Evolutionary conservation across 2,113 vertebrate genomes (phyloP), one percentile per base, ranked within the genome.

Genomic region (Acanthisitta chloris): DNA sequence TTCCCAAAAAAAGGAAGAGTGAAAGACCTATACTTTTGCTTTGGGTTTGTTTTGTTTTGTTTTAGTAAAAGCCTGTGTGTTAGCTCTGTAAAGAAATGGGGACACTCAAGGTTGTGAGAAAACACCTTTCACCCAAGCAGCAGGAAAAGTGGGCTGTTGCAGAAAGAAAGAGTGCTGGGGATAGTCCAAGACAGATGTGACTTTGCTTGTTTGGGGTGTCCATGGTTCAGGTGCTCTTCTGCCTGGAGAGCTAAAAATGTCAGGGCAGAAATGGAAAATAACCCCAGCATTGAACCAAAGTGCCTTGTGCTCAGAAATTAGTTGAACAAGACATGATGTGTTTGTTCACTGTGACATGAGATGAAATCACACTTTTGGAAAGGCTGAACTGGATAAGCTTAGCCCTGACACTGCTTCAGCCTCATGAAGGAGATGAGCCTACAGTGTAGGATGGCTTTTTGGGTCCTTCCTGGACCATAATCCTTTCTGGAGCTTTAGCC

Each of bases 261-360:
- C 19, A 54, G 38, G 2, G 1, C 42, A 57, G 20, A 80, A 67
- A 48, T 23, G 36, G 49, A 65, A 57, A 64, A 61, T 61, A 43
- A 64, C 17, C 43, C 4, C n/a, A 64, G 8, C 0, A 0, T 4
- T 51, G 76, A 52, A 48, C 7, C 0, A 0, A 45, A 55, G 24
- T 31, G 33, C 25, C 31, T 5, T 0, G 1, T 59, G 48, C 86
- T 79, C 52, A 57, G 71, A 43, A 58, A 16, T 19, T 3, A 42
- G 4, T 46, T 51, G 61, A 76, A 42, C 3, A 36, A 82, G 43
- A 10, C 25, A 28, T 9, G 59, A 21, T 0, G 2, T 28, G 24
- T 48, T 54, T 71, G 31, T 13, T 3, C 18, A 65, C 34, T 61
- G 12, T 81, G 52, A 45, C 77, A n/a, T n/a, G n/a, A n/a, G 6